Base-by-base conservation (phyloP, 2,113 vertebrate species). In the Mobula hypostoma region DNA sequence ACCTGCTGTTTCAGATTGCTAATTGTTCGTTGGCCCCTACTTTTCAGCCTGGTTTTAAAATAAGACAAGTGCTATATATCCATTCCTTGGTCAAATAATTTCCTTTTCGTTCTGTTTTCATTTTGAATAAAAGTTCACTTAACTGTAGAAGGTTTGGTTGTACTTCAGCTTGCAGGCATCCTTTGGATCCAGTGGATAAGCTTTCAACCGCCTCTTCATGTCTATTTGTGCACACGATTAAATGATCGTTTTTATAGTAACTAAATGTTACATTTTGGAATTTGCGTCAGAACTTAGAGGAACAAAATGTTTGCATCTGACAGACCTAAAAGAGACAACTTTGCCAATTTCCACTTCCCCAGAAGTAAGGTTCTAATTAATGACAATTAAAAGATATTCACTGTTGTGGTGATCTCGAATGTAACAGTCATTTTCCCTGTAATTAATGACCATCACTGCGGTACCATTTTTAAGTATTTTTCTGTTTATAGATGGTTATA, bases 31-130 rank as follows among this genome's bases (percentile, higher is more conserved):
- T 70, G 29, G 66, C 68, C 40, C 90, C 66, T 70, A 40, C 9
- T 72, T 92, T 92, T 72, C 68, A 92, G 68, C 90, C 36, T 72
- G 66, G 48, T 40, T 74, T 72, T 36, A 40, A 36, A 92, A 74
- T 92, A n/a, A 36, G 32, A 21, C 66, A 72, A 36, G 48, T 21
- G 17, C 90, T 74, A 21, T 48, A 27, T 74, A 32, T 19, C 48
- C 32, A 48, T 93, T 93, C 90, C 32, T 36, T 93, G 90, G 27
- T 93, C 21, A 93, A 93, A 72, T 48, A 7, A 93, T 48, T 93
- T 72, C 66, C 36, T 63, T 85, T 93, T 40, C 11, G 24, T 7
- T 68, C 63, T 68, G 48, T 48, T 74, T 90, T 93, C 56, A 93
- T 93, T 93, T 93, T 21, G 21, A 82, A 21, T 9, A 48, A 72